Percentiles rank a stretch among this genome's conserved stretches.
Evolutionary conservation across 2,797 vertebrate species (phyloP).

Genomic region (Vireo griseus): DNA sequence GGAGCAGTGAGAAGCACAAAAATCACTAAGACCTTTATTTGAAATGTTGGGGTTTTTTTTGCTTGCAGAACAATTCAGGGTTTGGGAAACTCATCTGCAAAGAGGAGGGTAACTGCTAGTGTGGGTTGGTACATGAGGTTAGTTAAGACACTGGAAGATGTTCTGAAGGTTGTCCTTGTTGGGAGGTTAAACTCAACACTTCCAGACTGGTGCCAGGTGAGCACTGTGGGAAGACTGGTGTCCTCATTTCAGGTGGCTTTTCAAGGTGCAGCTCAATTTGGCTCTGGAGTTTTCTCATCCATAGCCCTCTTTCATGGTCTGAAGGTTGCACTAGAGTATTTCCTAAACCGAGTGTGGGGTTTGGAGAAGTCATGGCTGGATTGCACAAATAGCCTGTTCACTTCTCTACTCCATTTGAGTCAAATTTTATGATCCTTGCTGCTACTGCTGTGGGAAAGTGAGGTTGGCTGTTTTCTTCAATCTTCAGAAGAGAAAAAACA

Average conservation of each 20-base stretch:
- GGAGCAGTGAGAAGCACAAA: background rate
- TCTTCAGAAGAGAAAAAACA: background rate
- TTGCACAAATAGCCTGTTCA: background rate
- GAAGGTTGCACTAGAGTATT: background rate
- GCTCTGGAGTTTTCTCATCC: background rate
- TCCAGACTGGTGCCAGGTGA: background rate
- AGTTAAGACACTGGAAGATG: background rate
- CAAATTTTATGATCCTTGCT: background rate
- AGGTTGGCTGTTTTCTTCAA: background rate
- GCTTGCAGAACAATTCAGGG: background rate
- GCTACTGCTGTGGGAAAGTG: background rate
- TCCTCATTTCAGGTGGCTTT: background rate
- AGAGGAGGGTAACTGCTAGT: background rate
- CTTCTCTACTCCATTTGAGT: accelerated
- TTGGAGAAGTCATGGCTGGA: background rate
- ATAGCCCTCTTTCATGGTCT: background rate
- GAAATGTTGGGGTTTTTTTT: background rate
- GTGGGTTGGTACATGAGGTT: background rate
- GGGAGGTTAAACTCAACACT: background rate
- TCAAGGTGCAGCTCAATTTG: background rate
- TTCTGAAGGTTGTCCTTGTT: background rate
- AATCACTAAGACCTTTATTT: background rate
- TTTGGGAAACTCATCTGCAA: background rate
- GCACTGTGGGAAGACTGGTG: background rate
- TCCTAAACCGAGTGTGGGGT: background rate